Conservation (phyloP, 2,113 vertebrate species). For the Pygoscelis adeliae region DNA sequence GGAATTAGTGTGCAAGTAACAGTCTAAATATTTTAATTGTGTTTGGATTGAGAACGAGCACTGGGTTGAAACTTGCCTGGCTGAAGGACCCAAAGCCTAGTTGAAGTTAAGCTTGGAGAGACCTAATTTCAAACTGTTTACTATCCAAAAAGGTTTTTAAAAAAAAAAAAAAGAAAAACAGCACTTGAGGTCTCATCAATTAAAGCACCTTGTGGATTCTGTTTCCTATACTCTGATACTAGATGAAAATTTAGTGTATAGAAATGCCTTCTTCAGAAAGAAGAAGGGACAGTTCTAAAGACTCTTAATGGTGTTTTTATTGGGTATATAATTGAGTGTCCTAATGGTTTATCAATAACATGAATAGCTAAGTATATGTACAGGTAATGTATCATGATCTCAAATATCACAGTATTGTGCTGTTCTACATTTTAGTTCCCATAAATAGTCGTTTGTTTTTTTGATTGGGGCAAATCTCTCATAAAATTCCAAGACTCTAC, state of each 20-base stretch:
- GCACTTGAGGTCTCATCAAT: slow-evolving; percentile 88
- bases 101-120: not conserved
- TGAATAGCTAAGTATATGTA: slow-evolving; percentile 70
- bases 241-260: slow-evolving; percentile 85
- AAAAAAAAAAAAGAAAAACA: slow-evolving; percentile 73
- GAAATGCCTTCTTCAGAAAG: slow-evolving; percentile 76
- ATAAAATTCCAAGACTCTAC: slow-evolving; percentile 68
- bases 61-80: not conserved
- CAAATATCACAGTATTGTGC: slow-evolving; percentile 69
- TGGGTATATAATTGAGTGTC: slow-evolving; percentile 82
- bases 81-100: not conserved
- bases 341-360: slow-evolving; percentile 83
- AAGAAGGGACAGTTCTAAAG: slow-evolving; percentile 78
- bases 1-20: not conserved
- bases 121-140: not conserved
- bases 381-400: slow-evolving; percentile 72
- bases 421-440: slow-evolving; percentile 75
- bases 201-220: slow-evolving; percentile 89
- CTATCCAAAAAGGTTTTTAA: too few species aligned
- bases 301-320: slow-evolving; percentile 78
- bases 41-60: not conserved
- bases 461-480: slow-evolving; percentile 64
- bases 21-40: not conserved
- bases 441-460: slow-evolving; percentile 62
- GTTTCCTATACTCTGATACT: slow-evolving; percentile 81